Percentiles rank a stretch among this genome's conserved stretches.
phyloP scores from a whole-genome alignment of 2,113 vertebrate species.

The Tor tambroides region DNA sequence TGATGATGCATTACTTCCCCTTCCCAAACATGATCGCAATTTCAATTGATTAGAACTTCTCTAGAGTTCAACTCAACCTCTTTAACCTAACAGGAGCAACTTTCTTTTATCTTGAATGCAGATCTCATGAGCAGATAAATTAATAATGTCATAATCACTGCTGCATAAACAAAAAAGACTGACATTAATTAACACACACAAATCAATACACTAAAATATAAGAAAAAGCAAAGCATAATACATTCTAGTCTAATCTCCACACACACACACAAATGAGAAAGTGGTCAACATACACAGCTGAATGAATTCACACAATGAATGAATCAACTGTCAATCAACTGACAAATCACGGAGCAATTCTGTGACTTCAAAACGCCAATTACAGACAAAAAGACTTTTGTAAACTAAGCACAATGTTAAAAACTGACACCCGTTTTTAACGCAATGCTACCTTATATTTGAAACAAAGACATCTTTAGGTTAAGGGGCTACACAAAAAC shows the following conservation, averaged over 20 bases:
- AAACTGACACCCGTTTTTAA: background rate
- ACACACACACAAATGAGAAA: background rate
- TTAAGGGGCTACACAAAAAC: background rate
- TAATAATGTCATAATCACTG: slow-evolving; percentile 6
- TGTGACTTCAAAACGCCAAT: background rate
- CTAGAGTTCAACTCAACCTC: background rate
- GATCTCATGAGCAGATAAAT: background rate
- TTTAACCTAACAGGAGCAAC: background rate
- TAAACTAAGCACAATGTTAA: background rate
- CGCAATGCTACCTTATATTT: background rate
- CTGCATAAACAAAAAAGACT: background rate
- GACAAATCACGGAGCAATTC: background rate
- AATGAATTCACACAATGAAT: background rate
- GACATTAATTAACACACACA: slow-evolving; percentile 8
- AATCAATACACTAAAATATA: background rate
- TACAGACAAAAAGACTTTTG: background rate
- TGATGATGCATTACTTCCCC: background rate
- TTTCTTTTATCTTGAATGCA: background rate
- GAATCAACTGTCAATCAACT: background rate
- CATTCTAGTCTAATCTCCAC: background rate
- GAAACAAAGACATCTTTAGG: background rate
- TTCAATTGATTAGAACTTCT: background rate
- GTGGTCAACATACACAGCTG: background rate
- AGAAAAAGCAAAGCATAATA: background rate
- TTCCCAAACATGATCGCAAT: background rate